Base-by-base conservation (phyloP, 1,140 invertebrate genomes). In the Coelopa frigida region DNA sequence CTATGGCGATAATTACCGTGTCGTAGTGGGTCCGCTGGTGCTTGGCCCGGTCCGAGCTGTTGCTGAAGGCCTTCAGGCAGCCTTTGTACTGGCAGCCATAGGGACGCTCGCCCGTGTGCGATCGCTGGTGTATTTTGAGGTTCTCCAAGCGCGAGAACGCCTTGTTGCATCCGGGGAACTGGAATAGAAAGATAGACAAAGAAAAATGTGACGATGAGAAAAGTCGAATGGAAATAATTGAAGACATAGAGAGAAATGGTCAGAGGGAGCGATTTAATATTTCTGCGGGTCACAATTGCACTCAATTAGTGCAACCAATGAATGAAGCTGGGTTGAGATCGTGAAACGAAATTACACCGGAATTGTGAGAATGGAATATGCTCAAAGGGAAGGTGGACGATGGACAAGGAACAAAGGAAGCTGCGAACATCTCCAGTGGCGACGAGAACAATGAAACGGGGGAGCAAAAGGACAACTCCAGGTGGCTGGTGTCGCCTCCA, bases 1-100 rank as follows among this genome's bases (percentile, higher is more conserved):
- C n/a, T n/a, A n/a, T n/a, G n/a, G n/a, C n/a, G n/a, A n/a, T n/a
- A 74, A 79, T 81, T 78, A 96, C 93, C 64, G 91, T 90, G 67
- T 97, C 92, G 57, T 90, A 87, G 73, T 98, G 94, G 4, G 94
- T 97, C 52, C 93, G 75, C 71, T 97, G 93, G 74, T 98, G 94
- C 73, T 98, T 98, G 1, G 94, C 93, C 41, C 94, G 74, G 69
- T 98, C 94, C 1, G 92, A 95, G 48, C 92, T 94, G 73, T 98
- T 98, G 56, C 89, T 95, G 72, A 98, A 98, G 11, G 92, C 90
- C 70, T 96, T 96, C 12, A 79, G 72, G 63, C 94, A 98, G 22
- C 83, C 83, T 6, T 79, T 75, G 57, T 89, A 89, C 49, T 89
- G 87, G 57, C 91, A 88, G 50, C 85, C 76, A 65, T 93, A 93